A percentile compares a stretch with the other conserved stretches of the same genome.
These are phyloP conservation scores for Habroteleia sp. DNA, from an alignment of 2,888 invertebrate species.

Conservation along the genomic window DNA sequence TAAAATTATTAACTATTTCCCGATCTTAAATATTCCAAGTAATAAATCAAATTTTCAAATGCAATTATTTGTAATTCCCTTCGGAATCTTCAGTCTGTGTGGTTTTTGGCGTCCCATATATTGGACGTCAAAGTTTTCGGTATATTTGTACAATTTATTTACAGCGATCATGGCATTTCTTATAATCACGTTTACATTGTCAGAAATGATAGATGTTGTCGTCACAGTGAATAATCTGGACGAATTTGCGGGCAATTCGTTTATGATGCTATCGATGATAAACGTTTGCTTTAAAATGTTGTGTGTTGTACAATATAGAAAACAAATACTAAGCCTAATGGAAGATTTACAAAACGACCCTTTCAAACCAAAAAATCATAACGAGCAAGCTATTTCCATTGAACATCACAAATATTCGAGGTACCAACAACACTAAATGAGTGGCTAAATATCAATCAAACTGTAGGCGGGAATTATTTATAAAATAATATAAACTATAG, in stretches of 20 bases:
- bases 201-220: conserved; percentile 68
- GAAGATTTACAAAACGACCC: conserved; percentile 37
- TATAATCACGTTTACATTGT: conserved; percentile 66
- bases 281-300: conserved; percentile 66
- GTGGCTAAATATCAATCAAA: too few relatives aligned
- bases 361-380: conserved; percentile 32
- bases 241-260: conserved; percentile 68
- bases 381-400: conserved; percentile 35
- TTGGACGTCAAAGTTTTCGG: conserved; percentile 20
- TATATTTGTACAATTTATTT: conserved; percentile 51
- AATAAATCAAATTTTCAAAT: conserved; percentile 4
- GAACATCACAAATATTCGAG: conserved; percentile 35
- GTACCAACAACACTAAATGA: too few relatives aligned
- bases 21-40: too few relatives aligned
- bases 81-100: conserved; percentile 57
- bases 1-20: too few relatives aligned
- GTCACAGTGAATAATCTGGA: conserved; percentile 65
- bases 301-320: conserved; percentile 58
- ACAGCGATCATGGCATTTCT: conserved; percentile 60
- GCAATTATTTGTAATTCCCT: conserved; percentile 61
- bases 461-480: too few relatives aligned
- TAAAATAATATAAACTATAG: too few relatives aligned
- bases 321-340: conserved; percentile 29
- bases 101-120: conserved; percentile 65
- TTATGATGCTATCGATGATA: conserved; percentile 68